Evolutionary conservation across 1,140 invertebrate genomes (phyloP).

Genomic region (Paraescarpia echinospica): DNA sequence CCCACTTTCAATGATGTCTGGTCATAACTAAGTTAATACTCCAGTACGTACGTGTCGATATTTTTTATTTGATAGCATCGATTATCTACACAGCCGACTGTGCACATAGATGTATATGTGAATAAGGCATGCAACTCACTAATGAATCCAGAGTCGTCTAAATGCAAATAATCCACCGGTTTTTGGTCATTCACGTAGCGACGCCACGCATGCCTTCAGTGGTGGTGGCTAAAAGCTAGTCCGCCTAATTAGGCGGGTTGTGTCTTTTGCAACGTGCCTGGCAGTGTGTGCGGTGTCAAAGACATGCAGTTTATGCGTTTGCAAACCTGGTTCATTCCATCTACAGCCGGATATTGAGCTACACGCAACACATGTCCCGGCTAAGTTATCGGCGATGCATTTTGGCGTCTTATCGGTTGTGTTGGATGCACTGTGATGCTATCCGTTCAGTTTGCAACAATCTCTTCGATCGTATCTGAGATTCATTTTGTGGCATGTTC

Average conservation of each 20-base stretch:
- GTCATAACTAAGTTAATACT: neutral
- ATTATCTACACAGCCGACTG: neutral
- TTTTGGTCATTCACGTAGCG: neutral
- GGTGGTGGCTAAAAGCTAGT: neutral
- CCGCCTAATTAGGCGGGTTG: neutral
- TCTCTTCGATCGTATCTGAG: neutral
- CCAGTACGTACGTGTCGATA: neutral
- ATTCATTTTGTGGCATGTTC: neutral
- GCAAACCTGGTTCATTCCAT: neutral
- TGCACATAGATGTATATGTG: neutral
- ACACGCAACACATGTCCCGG: neutral
- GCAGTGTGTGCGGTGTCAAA: neutral
- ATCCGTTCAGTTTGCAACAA: neutral
- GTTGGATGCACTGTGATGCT: neutral
- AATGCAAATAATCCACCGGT: neutral
- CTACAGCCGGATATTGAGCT: neutral
- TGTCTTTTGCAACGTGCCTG: neutral
- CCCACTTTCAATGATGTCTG: neutral
- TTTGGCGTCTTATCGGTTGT: neutral
- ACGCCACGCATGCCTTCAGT: neutral
- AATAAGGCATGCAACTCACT: neutral
- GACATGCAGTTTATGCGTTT: neutral
- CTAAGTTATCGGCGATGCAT: neutral
- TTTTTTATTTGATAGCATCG: neutral
- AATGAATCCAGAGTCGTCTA: neutral